Evolutionary conservation across 2,888 invertebrate genomes (phyloP).

Genomic region (Eilema caniola): DNA sequence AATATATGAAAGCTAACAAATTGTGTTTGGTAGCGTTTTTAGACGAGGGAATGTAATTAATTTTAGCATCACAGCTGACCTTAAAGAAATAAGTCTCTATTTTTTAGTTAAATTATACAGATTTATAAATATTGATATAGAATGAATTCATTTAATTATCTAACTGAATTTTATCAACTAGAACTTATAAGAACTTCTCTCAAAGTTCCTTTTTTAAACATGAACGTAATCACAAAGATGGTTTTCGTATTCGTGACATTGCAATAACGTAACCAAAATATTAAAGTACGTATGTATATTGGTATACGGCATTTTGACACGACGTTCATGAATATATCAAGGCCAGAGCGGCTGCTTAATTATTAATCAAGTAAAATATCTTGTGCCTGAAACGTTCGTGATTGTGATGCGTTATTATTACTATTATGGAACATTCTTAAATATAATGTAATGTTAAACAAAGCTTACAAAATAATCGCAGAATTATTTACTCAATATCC

Average conservation of each 20-base stretch:
- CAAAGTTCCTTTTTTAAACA: slow-evolving; percentile 4
- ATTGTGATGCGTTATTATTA: slow-evolving; percentile 16
- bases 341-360: slow-evolving; percentile 24
- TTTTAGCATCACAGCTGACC: too few relatives aligned
- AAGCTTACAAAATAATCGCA: background rate
- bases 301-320: slow-evolving; percentile 26
- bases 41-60: background rate
- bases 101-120: background rate
- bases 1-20: slow-evolving; percentile 7
- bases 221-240: slow-evolving; percentile 18
- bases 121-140: background rate
- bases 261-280: slow-evolving; percentile 17
- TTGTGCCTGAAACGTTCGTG: slow-evolving; percentile 6
- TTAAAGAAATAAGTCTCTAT: background rate
- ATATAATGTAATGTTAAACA: slow-evolving; percentile 1
- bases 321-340: slow-evolving; percentile 36
- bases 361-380: slow-evolving; percentile 30
- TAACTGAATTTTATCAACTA: background rate
- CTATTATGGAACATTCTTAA: slow-evolving; percentile 19
- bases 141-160: background rate
- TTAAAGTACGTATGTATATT: slow-evolving; percentile 20
- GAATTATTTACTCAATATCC: background rate
- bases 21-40: slow-evolving; percentile 1
- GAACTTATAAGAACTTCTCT: background rate
- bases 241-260: slow-evolving; percentile 16